Evolutionary conservation across 2,113 vertebrate species (phyloP), one percentile per base, ranked within the genome.

Genomic region (Gobiocypris rarus): DNA sequence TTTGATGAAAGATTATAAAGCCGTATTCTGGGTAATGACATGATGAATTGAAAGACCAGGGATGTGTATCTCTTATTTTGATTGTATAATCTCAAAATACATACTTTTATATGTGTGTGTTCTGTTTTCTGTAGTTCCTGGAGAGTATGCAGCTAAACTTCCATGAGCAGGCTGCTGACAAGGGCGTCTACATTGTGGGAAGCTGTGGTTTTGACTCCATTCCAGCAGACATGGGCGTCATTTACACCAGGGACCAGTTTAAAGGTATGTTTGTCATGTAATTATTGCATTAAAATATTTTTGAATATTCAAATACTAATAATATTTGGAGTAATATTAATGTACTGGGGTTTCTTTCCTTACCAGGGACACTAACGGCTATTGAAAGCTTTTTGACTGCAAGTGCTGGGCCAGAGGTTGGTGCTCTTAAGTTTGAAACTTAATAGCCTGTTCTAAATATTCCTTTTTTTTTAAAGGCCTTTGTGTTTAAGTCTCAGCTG

Each of bases 171-270:
- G 98, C 98, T 82, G 95, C 95, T 26, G 96, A 97, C 14, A 97
- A 96, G 59, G 95, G 96, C 6, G 95, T 96, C 0, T 99, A 97
- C 86, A 56, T 99, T 52, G 70, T 99, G 82, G 98, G 98, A 75
- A 98, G 96, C 95, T 96, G 96, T 89, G 98, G 98, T 41, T 99
- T 99, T 89, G 98, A 99, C 94, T 98, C 97, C 58, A 96, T 99
- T 86, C 97, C 97, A 26, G 97, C 97, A 0, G 98, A 99, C 90
- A 93, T 98, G 94, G 98, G 98, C 67, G 95, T 99, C 9, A 75
- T 99, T 67, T 99, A 94, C 91, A 98, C 97, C 88, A 95, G 93
- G 89, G 95, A 96, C 85, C 96, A 96, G 89, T 91, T 98, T 90
- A 97, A 96, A 91, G 97, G 98, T 98, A 92, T 13, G 56, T 4